phyloP scores from a whole-genome alignment of 1,140 invertebrate species.

The Hylaeus volcanicus region DNA sequence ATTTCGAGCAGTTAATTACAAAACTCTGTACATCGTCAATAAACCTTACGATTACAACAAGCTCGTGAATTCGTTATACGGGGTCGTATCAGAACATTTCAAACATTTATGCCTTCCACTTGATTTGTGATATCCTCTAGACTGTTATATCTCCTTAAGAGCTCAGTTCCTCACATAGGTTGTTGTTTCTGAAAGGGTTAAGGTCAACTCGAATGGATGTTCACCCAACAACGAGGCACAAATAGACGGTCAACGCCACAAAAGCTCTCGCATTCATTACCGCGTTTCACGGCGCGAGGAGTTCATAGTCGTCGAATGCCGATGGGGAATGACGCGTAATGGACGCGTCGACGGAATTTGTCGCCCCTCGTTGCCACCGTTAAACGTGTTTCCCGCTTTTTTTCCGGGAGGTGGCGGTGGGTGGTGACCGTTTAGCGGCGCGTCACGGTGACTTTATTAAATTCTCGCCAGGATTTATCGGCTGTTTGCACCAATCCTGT shows the following conservation, averaged over 20 bases:
- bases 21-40: too few species aligned
- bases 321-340: constrained; percentile 38
- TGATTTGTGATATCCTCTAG: too few species aligned
- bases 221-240: too few species aligned
- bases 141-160: too few species aligned
- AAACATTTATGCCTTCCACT: too few species aligned
- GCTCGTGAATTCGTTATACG: too few species aligned
- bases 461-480: constrained; percentile 62
- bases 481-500: constrained; percentile 51
- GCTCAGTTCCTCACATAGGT: too few species aligned
- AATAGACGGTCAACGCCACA: not conserved
- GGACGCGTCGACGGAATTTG: constrained; percentile 46
- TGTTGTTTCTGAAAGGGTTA: too few species aligned
- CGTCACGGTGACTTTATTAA: constrained; percentile 64
- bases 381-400: constrained; percentile 54
- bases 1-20: too few species aligned
- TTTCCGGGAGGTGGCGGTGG: not conserved
- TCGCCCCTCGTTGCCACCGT: constrained; percentile 37
- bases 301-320: constrained; percentile 25
- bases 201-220: too few species aligned
- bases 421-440: constrained; percentile 34
- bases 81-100: too few species aligned
- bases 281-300: constrained; percentile 3
- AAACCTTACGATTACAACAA: too few species aligned
- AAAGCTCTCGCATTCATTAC: constrained; percentile 35